A percentile compares a stretch with the other conserved stretches of the same genome.
Conservation (phyloP, 1,140 invertebrate species). For the Lethocerus indicus region DNA sequence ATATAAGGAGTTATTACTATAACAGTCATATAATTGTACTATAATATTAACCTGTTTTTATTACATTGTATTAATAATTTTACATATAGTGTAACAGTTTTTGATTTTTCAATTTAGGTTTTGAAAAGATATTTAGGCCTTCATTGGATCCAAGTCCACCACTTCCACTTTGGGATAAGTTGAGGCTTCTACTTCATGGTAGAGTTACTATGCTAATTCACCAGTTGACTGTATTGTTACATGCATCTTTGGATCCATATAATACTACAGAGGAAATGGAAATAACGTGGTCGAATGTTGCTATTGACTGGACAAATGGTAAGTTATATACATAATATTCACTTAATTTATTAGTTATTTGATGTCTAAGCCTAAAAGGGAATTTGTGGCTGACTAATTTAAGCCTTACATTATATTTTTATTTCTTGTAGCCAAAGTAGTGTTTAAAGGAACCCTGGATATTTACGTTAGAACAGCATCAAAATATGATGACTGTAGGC, state of each 20-base stretch:
- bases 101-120: slow-evolving; percentile 31
- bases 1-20: too few relatives aligned
- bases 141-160: slow-evolving; percentile 86
- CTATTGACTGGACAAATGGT: slow-evolving; percentile 93
- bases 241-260: slow-evolving; percentile 92
- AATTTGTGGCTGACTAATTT: too few relatives aligned
- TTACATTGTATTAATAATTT: too few relatives aligned
- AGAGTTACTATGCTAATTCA: slow-evolving; percentile 71
- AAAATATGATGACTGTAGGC: slow-evolving; percentile 92
- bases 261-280: slow-evolving; percentile 99
- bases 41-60: neutral
- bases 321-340: slow-evolving; percentile 17
- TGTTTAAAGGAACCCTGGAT: slow-evolving; percentile 70
- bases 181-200: slow-evolving; percentile 82
- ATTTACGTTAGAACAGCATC: slow-evolving; percentile 89
- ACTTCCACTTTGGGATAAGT: slow-evolving; percentile 95
- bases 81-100: too few relatives aligned
- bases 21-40: neutral
- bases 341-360: too few relatives aligned
- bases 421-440: slow-evolving; percentile 47
- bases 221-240: slow-evolving; percentile 72
- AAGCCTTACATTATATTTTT: neutral
- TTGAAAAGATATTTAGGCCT: slow-evolving; percentile 68
- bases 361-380: too few relatives aligned
- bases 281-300: slow-evolving; percentile 78